phyloP scores from a whole-genome alignment of 2,888 invertebrate species.

The Parapristionchus giblindavisi region DNA sequence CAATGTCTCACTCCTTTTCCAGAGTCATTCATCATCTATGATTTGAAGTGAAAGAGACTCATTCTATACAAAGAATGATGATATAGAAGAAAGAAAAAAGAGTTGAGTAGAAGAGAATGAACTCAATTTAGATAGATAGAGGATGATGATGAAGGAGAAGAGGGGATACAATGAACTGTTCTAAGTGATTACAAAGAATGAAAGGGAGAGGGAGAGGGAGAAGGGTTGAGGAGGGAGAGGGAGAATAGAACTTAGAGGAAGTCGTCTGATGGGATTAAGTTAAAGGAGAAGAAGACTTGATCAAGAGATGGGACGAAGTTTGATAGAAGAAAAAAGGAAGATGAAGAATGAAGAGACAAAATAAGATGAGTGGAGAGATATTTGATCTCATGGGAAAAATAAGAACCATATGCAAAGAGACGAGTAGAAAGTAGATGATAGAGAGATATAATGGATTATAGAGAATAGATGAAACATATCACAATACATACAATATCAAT shows the following conservation, averaged over 20 bases:
- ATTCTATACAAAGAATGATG: too few species aligned
- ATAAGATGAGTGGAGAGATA: neutral
- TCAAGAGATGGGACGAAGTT: neutral
- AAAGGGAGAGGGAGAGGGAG: neutral
- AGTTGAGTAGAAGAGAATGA: neutral
- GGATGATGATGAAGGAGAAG: neutral
- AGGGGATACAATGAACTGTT: too few species aligned
- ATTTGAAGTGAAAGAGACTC: too few species aligned
- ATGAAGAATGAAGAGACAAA: constrained; percentile 1
- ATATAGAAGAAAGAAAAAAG: too few species aligned
- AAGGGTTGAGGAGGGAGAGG: neutral
- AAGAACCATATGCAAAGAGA: too few species aligned
- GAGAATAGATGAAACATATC: constrained; percentile 13
- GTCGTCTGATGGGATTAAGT: constrained; percentile 33
- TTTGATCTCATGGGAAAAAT: too few species aligned
- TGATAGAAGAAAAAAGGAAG: constrained; percentile 19
- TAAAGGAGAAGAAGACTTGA: constrained; percentile 1
- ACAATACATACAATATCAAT: constrained; percentile 15
- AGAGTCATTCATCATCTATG: too few species aligned
- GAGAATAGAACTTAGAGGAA: neutral
- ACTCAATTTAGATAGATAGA: neutral
- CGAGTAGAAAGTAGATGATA: neutral
- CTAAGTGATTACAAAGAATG: neutral
- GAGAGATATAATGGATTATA: constrained; percentile 2
- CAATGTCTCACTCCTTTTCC: too few species aligned